These are phyloP conservation scores for Heterotilapia buettikoferi DNA, from an alignment of 2,113 vertebrate genomes.

Conservation along the genomic window DNA sequence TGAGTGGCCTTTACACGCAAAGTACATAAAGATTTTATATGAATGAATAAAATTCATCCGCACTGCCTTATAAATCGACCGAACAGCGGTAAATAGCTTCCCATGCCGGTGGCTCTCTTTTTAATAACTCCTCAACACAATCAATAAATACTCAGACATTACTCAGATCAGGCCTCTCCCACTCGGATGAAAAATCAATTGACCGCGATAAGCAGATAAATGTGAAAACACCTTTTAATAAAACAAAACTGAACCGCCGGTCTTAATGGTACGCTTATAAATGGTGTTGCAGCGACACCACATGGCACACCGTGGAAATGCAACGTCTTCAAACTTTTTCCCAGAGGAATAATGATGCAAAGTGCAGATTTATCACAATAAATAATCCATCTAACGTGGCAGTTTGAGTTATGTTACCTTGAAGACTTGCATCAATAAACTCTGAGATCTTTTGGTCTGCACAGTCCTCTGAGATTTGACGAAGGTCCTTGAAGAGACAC, in stretches of 20 bases:
- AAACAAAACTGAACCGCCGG: neutral
- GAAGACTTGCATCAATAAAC: neutral
- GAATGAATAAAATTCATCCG: neutral
- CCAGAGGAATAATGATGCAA: neutral
- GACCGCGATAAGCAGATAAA: neutral
- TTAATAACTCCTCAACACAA: neutral
- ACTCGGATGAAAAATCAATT: neutral
- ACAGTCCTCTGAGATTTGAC: neutral
- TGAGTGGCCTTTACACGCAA: neutral
- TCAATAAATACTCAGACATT: neutral
- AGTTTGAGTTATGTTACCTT: neutral
- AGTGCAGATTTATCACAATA: neutral
- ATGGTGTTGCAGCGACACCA: neutral
- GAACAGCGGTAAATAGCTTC: neutral
- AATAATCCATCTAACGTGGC: neutral
- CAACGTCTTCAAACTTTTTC: neutral
- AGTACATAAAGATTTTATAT: neutral
- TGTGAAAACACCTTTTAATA: neutral
- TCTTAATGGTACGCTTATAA: neutral
- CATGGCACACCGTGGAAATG: neutral
- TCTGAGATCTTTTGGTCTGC: neutral
- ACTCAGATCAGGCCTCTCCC: neutral
- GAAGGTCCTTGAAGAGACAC: neutral
- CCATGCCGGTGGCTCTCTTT: neutral
- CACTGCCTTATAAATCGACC: neutral